Evolutionary conservation across 2,113 vertebrate species (phyloP).

Genomic region (Apodemus sylvaticus): DNA sequence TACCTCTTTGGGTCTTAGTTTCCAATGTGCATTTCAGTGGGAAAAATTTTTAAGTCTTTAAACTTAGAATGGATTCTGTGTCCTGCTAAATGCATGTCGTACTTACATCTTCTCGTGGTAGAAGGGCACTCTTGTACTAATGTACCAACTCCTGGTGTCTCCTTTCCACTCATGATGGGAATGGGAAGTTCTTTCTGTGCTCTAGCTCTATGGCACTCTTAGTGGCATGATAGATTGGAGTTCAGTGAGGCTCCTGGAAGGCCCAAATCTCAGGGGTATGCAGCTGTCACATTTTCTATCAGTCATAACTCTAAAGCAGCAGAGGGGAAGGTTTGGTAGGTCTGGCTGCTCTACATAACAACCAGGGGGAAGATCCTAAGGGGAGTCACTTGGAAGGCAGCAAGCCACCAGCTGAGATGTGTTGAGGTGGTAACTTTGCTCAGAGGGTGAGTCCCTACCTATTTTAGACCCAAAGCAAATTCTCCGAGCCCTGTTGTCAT

Average conservation of each 20-base stretch:
- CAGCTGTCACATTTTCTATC: neutral
- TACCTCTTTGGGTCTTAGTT: neutral
- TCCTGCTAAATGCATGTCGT: neutral
- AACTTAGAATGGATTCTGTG: neutral
- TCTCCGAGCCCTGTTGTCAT: conserved; percentile 50
- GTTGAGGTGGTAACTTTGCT: neutral
- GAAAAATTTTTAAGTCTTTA: neutral
- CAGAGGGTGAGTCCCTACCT: conserved; percentile 26
- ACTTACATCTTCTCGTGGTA: no score
- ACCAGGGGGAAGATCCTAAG: neutral
- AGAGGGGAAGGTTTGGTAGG: neutral
- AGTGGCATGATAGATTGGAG: fast-evolving
- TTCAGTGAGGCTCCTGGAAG: neutral
- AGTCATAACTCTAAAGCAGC: neutral
- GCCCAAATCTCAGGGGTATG: neutral
- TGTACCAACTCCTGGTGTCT: neutral
- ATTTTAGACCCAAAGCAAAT: conserved; percentile 52
- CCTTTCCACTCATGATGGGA: neutral
- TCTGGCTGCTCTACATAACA: neutral
- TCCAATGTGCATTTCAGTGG: neutral
- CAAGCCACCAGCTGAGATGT: neutral
- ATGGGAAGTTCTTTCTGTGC: neutral
- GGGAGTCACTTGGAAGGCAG: neutral
- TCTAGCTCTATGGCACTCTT: neutral
- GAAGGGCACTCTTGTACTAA: neutral